Percentiles rank a stretch among this genome's conserved stretches.
Conservation (phyloP, 2,888 invertebrate species). For the Siphlonurus alternatus region DNA sequence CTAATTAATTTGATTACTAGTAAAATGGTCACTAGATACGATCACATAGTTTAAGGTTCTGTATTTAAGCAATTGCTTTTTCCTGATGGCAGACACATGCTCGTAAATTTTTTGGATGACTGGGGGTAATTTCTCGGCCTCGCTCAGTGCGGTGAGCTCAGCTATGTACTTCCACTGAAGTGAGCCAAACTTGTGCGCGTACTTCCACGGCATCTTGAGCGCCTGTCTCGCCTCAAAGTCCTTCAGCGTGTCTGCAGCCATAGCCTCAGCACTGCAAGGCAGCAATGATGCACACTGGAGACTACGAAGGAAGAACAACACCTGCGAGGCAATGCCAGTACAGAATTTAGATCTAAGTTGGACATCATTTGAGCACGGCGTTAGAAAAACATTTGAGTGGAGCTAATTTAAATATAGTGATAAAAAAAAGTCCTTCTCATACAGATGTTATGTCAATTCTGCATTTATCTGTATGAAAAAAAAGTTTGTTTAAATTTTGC, state of each 20-base stretch:
- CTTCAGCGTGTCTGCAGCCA: background rate
- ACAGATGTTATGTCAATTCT: too few species aligned
- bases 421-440: too few species aligned
- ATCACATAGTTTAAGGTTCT: background rate
- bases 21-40: background rate
- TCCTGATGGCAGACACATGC: background rate
- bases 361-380: background rate
- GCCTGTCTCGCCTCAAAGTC: background rate
- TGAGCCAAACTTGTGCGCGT: background rate
- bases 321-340: background rate
- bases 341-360: background rate
- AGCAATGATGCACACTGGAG: too few species aligned
- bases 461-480: too few species aligned
- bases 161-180: background rate
- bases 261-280: background rate
- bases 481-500: too few species aligned
- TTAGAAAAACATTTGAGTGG: too few species aligned
- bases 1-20: background rate
- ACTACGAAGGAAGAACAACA: background rate
- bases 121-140: background rate
- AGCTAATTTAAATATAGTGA: too few species aligned
- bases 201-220: background rate
- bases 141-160: background rate
- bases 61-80: background rate
- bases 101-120: background rate